Evolutionary conservation across 2,113 vertebrate genomes (phyloP).

Genomic region (Pedetes capensis): DNA sequence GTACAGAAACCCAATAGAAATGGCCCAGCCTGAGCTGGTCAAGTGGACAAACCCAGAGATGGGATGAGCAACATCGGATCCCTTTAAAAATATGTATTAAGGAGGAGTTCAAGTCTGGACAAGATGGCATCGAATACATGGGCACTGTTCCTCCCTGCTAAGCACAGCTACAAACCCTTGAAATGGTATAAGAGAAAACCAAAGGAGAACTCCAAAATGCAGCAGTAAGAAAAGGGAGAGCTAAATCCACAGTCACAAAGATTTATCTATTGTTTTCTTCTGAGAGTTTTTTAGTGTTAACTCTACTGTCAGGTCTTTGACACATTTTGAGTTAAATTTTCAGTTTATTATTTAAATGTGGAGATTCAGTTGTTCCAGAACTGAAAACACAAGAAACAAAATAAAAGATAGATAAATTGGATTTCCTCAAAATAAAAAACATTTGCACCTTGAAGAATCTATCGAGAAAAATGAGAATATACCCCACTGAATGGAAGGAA

Average conservation of each 20-base stretch:
- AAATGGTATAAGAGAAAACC: background rate
- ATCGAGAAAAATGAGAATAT: background rate
- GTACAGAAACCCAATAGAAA: background rate
- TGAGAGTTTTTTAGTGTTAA: background rate
- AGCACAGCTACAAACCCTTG: background rate
- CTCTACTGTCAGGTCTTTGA: background rate
- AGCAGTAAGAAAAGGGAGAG: background rate
- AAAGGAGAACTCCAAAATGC: background rate
- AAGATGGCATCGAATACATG: background rate
- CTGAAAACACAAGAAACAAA: background rate
- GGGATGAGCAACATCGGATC: background rate
- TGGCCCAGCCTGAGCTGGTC: background rate
- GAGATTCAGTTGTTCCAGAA: background rate
- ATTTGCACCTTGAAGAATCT: background rate
- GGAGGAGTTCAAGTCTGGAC: background rate
- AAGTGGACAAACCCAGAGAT: background rate
- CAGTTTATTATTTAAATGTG: background rate
- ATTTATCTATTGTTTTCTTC: background rate
- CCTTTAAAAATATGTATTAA: background rate
- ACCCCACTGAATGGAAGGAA: background rate
- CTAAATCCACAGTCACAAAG: background rate
- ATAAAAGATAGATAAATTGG: background rate
- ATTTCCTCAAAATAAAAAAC: background rate
- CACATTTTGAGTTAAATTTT: background rate
- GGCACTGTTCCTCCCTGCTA: background rate